Evolutionary conservation across 2,888 invertebrate species (phyloP), one percentile per base, ranked within the genome.

Genomic region (Noctua janthina): DNA sequence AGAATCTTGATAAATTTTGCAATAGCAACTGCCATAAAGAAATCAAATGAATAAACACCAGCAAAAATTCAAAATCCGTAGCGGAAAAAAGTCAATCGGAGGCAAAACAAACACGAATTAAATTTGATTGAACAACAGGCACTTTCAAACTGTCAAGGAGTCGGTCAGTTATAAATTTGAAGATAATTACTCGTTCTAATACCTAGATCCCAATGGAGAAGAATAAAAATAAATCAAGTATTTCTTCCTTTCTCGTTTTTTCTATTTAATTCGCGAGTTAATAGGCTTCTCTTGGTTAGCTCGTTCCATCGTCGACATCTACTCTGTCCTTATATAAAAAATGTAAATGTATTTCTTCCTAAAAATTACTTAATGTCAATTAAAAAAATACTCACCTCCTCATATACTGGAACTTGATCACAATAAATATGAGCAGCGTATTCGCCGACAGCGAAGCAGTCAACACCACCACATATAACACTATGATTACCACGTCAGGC

Each of bases 341-440:
- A 23, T 20, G 1, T 5, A n/a, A 59, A 23, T 29, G 2, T 5
- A 46, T 43, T 64, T 43, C 2, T 73, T 15, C 7, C 13, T 13
- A 29, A 29, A 29, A 59, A n/a, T 4, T n/a, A n/a, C n/a, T 59
- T 59, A 59, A 1, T n/a, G n/a, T 59, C 1, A 29, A 29, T 35
- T n/a, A 62, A 71, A 62, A 59, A 72, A 54, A 43, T 35, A 94
- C 97, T 97, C 92, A 98, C 98, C 98, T 98, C 89, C 98, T 96
- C 97, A 98, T 98, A 89, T 98, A 98, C 93, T 98, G 97, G 93
- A 98, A 98, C 93, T 98, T 98, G 94, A 98, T 97, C 87, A 98
- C 98, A 51, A 98, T 98, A 85, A 98, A 96, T 88, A 98, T 98
- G 73, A 98, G 97, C 90, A 98, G 95, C 10, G 97, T 96, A 89